Base-by-base conservation (phyloP, 2,797 vertebrate species). In the Epinephelus coioides region DNA sequence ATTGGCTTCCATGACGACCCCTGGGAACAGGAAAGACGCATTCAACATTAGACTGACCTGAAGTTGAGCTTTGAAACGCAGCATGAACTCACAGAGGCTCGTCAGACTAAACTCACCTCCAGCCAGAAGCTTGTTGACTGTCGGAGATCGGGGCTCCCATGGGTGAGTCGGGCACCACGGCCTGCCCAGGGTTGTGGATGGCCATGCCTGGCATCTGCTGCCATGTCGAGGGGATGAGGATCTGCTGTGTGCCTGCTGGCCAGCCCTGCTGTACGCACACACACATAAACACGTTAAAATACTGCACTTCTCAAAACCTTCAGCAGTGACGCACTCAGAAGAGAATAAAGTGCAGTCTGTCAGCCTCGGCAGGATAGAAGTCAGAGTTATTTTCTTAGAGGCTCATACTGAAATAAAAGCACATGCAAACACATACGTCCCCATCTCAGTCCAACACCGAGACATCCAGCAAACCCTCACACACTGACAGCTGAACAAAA, bases 161-260 rank as follows among this genome's bases (percentile, higher is more conserved):
- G 23, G 95, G 88, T 0, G 94, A 94, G 84, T 97, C 95, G 0
- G 97, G 95, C 82, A 98, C 96, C 84, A 98, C 96, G 0, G 96
- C 94, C 91, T 98, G 98, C 43, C 97, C 95, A 0, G 97, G 96
- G 91, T 97, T 97, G 84, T 99, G 98, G 75, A 99, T 91, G 84
- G 97, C 95, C 92, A 99, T 96, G 57, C 97, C 97, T 0, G 97
- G 97, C 95, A 99, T 96, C 94, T 99, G 98, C 93, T 99, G 98
- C 98, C 98, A 99, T 12, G 98, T 95, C 55, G 98, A 99, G 49
- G 98, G 98, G 76, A 99, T 97, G 87, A 99, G 95, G 79, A 99
- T 99, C 94, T 99, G 98, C 88, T 99, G 98, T 23, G 98, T 97
- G 70, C 97, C 97, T 50, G 97, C 96, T n/a, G 98, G 98, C 98